Percentiles rank a stretch among this genome's conserved stretches.
Evolutionary conservation across 1,140 invertebrate species (phyloP).

Genomic region (fruit fly (Drosophila melanogaster)): Release_6_plus_ISO1_MT NT_037436.4:4058001-4058500

Average conservation of each 20-base stretch:
- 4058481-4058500: constrained; percentile 89
- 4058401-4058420: constrained; percentile 50
- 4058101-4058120: constrained; percentile 82
- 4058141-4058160: constrained; percentile 60
- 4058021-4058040: constrained; percentile 53
- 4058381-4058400: constrained; percentile 66
- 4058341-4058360: constrained; percentile 55
- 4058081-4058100: constrained; percentile 49
- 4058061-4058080: constrained; percentile 65
- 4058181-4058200: constrained; percentile 52
- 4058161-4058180: constrained; percentile 60
- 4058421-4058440: constrained; percentile 60
- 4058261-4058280: constrained; percentile 62
- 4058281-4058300: constrained; percentile 65
- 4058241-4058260: constrained; percentile 55
- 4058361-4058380: constrained; percentile 68
- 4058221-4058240: constrained; percentile 56
- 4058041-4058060: constrained; percentile 76
- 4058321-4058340: constrained; percentile 55
- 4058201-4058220: constrained; percentile 44
- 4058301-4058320: constrained; percentile 14
- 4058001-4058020: constrained; percentile 57
- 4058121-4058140: constrained; percentile 68
- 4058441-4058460: constrained; percentile 55
- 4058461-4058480: constrained; percentile 88